These are phyloP conservation scores for Anomalospiza imberbis DNA, from an alignment of 2,797 vertebrate species.

Conservation along the genomic window DNA sequence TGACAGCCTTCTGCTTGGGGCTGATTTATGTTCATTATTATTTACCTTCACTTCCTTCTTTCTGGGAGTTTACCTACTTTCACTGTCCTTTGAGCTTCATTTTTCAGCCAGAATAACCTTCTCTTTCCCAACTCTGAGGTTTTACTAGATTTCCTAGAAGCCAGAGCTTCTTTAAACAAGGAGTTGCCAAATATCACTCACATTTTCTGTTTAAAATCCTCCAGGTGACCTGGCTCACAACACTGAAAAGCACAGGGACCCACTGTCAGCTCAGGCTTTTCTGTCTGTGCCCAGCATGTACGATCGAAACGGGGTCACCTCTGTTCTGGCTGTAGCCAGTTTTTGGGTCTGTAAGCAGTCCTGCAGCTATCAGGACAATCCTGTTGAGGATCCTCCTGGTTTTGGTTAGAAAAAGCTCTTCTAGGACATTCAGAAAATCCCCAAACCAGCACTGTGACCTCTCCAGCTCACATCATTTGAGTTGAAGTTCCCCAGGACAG, in stretches of 20 bases:
- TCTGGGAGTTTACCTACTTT: neutral
- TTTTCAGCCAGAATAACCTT: neutral
- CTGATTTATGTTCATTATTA: neutral
- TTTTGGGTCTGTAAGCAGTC: neutral
- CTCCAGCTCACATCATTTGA: neutral
- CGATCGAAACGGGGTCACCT: fast-evolving
- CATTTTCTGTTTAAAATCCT: neutral
- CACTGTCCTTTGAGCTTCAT: neutral
- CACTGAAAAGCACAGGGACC: neutral
- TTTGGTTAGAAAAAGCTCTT: neutral
- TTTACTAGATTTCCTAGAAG: neutral
- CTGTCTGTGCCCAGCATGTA: neutral
- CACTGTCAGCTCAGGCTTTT: neutral
- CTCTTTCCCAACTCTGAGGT: neutral
- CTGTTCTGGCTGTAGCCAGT: neutral
- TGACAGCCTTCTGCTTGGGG: neutral
- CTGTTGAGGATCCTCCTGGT: neutral
- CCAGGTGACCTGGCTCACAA: neutral
- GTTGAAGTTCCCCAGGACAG: neutral
- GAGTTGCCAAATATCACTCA: neutral
- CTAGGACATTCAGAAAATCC: neutral
- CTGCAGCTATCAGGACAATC: neutral
- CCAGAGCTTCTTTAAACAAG: neutral
- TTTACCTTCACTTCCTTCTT: neutral
- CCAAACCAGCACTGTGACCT: neutral